Conservation (phyloP, 2,888 invertebrate species). For the Drosophila robusta region DNA sequence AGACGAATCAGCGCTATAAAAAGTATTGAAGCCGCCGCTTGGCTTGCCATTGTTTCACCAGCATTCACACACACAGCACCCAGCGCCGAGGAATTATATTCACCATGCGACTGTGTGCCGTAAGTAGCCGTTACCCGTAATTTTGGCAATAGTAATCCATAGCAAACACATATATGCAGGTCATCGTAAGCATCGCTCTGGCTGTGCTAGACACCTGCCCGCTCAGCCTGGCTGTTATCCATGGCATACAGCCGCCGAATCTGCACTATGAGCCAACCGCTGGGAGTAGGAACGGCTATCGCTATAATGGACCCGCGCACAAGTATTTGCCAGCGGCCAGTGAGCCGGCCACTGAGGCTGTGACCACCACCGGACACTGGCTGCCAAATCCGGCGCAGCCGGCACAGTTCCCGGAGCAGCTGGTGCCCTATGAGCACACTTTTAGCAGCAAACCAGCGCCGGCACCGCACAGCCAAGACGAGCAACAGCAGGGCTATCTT, state of each 20-base stretch:
- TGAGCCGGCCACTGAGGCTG: slow-evolving; percentile 26
- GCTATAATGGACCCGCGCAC: slow-evolving; percentile 70
- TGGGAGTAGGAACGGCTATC: slow-evolving; percentile 54
- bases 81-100: slow-evolving; percentile 1
- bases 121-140: slow-evolving; percentile 8
- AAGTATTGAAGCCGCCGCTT: slow-evolving; percentile 33
- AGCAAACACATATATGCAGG: slow-evolving; percentile 5
- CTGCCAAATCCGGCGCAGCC: slow-evolving; percentile 23
- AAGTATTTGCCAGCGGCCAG: slow-evolving; percentile 60
- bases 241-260: slow-evolving; percentile 45
- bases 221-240: slow-evolving; percentile 53
- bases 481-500: slow-evolving; percentile 20
- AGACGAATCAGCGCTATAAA: slow-evolving; percentile 42
- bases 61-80: slow-evolving; percentile 22
- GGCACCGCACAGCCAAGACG: neutral
- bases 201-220: slow-evolving; percentile 11
- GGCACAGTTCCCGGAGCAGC: slow-evolving; percentile 19
- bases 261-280: slow-evolving; percentile 1
- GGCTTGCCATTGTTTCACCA: slow-evolving; percentile 37
- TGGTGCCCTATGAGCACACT: slow-evolving; percentile 25
- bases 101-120: slow-evolving; percentile 26
- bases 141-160: neutral
- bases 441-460: slow-evolving; percentile 13
- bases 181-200: slow-evolving; percentile 17
- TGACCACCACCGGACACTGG: slow-evolving; percentile 54